A percentile compares a stretch with the other conserved stretches of the same genome.
phyloP scores from a whole-genome alignment of 2,888 invertebrate species.

The Dyspetes luteomarginatus region DNA sequence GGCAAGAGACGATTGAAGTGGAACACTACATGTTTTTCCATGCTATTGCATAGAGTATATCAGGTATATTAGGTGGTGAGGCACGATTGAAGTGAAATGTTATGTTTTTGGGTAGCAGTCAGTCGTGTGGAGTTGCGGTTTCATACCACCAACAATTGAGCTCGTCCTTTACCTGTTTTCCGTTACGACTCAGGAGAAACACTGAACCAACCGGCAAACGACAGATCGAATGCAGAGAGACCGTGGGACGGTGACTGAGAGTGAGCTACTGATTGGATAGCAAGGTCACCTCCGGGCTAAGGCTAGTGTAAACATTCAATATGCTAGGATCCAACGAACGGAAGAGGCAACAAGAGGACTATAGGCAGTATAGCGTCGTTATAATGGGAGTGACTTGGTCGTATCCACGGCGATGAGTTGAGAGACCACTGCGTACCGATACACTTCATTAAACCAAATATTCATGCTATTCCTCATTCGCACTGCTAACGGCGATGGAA shows the following conservation, averaged over 20 bases:
- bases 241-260: slow-evolving; percentile 6
- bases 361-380: slow-evolving; percentile 18
- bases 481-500: too few relatives aligned
- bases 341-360: slow-evolving; percentile 39
- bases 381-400: slow-evolving; percentile 32
- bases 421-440: background rate
- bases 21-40: too few relatives aligned
- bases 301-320: slow-evolving; percentile 55
- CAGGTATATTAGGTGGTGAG: too few relatives aligned
- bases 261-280: slow-evolving; percentile 57
- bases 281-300: slow-evolving; percentile 31
- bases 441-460: too few relatives aligned
- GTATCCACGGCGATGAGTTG: slow-evolving; percentile 23
- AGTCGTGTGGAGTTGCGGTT: too few relatives aligned
- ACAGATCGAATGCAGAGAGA: slow-evolving; percentile 28
- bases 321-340: slow-evolving; percentile 49
- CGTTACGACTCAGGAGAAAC: background rate
- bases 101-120: background rate
- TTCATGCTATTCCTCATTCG: too few relatives aligned
- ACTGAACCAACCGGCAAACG: slow-evolving; percentile 38
- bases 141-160: too few relatives aligned
- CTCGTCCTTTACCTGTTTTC: background rate
- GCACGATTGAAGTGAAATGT: slow-evolving; percentile 14
- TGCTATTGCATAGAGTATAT: too few relatives aligned
- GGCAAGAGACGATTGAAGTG: too few relatives aligned